A percentile compares a stretch with the other conserved stretches of the same genome.
Conservation (phyloP, 2,888 invertebrate species). For the Odontocolon sp. region DNA sequence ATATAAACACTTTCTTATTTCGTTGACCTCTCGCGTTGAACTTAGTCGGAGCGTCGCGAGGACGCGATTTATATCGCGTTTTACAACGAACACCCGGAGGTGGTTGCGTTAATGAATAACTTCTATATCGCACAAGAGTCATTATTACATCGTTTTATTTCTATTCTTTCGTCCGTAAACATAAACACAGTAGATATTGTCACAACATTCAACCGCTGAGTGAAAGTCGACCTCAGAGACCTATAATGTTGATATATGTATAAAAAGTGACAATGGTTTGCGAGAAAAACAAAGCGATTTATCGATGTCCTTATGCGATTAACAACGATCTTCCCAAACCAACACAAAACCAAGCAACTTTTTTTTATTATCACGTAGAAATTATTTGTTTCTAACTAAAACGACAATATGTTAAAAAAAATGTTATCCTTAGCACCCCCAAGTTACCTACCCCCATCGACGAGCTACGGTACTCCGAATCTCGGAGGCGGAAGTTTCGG, state of each 20-base stretch:
- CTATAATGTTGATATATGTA: background rate
- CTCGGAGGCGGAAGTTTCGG: conserved; percentile 77
- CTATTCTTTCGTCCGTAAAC: background rate
- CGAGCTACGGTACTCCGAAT: conserved; percentile 80
- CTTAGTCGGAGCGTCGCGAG: conserved; percentile 1
- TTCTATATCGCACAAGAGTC: conserved; percentile 6
- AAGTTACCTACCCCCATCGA: conserved; percentile 84
- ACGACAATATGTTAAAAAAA: no score
- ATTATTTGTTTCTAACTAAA: background rate
- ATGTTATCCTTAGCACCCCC: conserved; percentile 81
- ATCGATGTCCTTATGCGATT: no score
- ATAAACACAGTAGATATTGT: background rate
- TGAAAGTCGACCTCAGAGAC: no score
- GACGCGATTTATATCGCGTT: background rate
- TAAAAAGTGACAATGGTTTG: background rate
- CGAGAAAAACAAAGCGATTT: background rate
- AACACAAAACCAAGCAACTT: no score
- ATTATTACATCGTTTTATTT: background rate
- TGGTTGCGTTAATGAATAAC: conserved; percentile 11
- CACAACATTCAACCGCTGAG: background rate
- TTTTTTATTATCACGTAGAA: background rate
- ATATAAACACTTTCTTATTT: background rate
- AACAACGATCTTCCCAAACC: no score
- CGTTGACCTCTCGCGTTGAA: background rate
- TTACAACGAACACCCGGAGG: background rate